Conservation (phyloP, 1,140 invertebrate genomes). For the Plutomurus gul region DNA sequence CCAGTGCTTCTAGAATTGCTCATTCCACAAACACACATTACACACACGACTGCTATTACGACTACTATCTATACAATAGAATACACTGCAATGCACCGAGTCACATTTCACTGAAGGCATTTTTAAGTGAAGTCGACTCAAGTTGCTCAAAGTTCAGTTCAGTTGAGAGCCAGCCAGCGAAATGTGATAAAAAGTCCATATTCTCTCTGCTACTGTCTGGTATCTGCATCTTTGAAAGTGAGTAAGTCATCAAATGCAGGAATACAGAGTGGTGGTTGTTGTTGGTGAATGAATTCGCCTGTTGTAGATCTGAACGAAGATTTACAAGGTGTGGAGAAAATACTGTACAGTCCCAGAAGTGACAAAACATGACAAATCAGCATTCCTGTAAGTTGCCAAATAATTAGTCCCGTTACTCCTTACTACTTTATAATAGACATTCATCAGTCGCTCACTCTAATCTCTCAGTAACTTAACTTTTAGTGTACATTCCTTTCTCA, state of each 20-base stretch:
- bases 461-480: not conserved
- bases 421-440: not conserved
- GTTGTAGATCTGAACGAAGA: slow-evolving; percentile 30
- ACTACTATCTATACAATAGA: no score
- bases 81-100: no score
- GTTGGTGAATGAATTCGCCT: slow-evolving; percentile 29
- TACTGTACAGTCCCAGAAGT: slow-evolving; percentile 3
- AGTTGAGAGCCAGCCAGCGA: slow-evolving; percentile 32
- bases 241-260: slow-evolving; percentile 9
- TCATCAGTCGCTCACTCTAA: not conserved
- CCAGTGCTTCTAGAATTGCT: no score
- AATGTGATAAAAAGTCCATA: no score
- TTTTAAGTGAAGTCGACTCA: not conserved
- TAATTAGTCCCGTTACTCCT: slow-evolving; percentile 43
- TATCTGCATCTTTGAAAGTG: no score
- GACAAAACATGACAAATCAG: slow-evolving; percentile 54
- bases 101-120: no score
- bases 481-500: not conserved
- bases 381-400: slow-evolving; percentile 54
- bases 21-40: no score
- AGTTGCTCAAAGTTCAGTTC: not conserved
- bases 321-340: slow-evolving; percentile 35
- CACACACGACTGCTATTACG: no score
- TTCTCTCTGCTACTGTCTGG: no score
- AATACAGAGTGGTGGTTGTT: not conserved